A percentile compares a stretch with the other conserved stretches of the same genome.
Evolutionary conservation across 2,888 invertebrate species (phyloP).

Genomic region (Atrina japonica): DNA sequence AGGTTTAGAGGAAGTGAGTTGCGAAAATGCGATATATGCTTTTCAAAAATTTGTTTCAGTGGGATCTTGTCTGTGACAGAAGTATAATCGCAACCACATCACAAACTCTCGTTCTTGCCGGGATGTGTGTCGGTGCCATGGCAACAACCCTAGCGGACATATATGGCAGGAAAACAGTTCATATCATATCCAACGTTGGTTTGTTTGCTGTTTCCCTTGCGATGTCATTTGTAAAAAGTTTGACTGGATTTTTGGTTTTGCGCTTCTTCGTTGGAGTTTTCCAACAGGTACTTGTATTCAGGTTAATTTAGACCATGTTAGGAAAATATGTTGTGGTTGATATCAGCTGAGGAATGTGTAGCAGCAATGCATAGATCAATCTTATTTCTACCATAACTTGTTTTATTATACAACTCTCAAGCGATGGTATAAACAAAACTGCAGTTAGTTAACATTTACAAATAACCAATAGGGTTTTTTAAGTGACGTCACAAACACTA

Average conservation of each 20-base stretch:
- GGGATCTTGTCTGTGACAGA: conserved; percentile 20
- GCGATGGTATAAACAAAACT: no score
- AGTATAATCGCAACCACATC: neutral
- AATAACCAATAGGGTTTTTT: no score
- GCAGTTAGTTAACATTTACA: no score
- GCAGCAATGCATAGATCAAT: no score
- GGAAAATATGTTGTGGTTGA: no score
- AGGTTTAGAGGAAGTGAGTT: no score
- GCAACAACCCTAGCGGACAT: conserved; percentile 16
- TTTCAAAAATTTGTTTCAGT: conserved; percentile 9
- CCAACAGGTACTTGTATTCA: conserved; percentile 13
- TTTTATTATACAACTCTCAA: no score
- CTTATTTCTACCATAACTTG: no score
- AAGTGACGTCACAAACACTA: no score
- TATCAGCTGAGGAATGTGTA: no score
- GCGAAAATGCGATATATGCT: no score
- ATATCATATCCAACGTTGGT: conserved; percentile 14
- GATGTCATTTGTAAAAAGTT: conserved; percentile 17
- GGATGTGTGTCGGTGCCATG: conserved; percentile 14
- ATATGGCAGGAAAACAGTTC: conserved; percentile 24
- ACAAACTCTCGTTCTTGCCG: conserved; percentile 6
- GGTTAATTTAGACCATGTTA: no score
- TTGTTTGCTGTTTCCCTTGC: conserved; percentile 6
- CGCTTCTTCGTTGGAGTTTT: conserved; percentile 17
- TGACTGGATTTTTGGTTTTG: neutral